These are phyloP conservation scores for Empidonax alnorum DNA, from an alignment of 2,113 vertebrate species.

Conservation along the genomic window DNA sequence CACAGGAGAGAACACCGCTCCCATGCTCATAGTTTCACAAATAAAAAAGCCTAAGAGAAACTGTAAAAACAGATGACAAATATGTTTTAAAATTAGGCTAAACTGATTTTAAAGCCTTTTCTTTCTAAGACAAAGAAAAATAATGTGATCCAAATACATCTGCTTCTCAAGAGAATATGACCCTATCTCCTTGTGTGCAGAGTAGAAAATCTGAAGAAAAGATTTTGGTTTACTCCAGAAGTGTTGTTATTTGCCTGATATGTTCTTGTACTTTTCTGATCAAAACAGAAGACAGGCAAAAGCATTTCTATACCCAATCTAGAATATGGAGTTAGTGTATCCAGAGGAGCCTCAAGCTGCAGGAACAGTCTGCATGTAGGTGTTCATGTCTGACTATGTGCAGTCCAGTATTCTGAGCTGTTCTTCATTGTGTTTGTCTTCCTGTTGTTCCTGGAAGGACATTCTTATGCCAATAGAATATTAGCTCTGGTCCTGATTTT, in stretches of 20 bases:
- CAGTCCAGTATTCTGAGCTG: not conserved
- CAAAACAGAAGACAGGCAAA: not conserved
- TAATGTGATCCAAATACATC: not conserved
- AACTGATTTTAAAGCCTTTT: slow-evolving; percentile 29
- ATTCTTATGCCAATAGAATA: not conserved
- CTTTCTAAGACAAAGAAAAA: slow-evolving; percentile 42
- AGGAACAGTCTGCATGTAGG: not conserved
- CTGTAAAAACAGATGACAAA: slow-evolving; percentile 9
- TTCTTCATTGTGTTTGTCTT: not conserved
- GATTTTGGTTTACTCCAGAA: not conserved
- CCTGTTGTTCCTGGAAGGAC: not conserved
- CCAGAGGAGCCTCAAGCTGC: not conserved
- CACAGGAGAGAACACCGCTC: not conserved
- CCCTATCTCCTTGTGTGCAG: slow-evolving; percentile 23
- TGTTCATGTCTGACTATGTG: not conserved
- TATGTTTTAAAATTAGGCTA: slow-evolving; percentile 27
- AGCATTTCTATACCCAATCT: not conserved
- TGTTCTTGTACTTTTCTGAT: not conserved
- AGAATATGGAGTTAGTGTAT: not conserved
- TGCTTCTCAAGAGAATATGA: not conserved
- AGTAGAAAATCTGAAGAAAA: not conserved
- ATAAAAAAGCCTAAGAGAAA: not conserved
- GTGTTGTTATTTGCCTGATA: not conserved
- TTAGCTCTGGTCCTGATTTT: not conserved
- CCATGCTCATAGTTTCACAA: not conserved